A percentile compares a stretch with the other conserved stretches of the same genome.
Evolutionary conservation across 2,113 vertebrate genomes (phyloP).

Genomic region (Pholis gunnellus): DNA sequence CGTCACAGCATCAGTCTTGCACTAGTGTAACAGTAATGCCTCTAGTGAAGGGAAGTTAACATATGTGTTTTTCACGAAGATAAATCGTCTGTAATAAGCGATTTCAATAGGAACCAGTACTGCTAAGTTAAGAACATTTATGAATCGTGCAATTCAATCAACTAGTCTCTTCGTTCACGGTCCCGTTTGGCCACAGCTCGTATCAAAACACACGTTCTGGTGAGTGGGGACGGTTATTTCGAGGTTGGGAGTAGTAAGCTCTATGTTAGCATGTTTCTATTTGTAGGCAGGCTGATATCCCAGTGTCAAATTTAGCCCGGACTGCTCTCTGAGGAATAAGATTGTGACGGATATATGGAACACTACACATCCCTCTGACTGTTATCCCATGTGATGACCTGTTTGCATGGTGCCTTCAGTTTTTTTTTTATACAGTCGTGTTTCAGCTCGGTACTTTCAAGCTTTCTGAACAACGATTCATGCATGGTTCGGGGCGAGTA

Average conservation of each 20-base stretch:
- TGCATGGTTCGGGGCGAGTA: background rate
- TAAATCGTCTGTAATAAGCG: background rate
- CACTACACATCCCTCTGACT: background rate
- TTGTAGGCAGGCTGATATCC: slow-evolving; percentile 36
- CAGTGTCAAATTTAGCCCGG: slow-evolving; percentile 45
- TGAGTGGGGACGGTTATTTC: slow-evolving; percentile 23
- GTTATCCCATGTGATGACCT: slow-evolving; percentile 1
- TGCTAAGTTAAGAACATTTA: background rate
- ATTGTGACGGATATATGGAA: slow-evolving; percentile 20
- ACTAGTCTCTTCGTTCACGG: background rate
- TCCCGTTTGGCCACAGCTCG: background rate
- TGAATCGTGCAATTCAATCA: background rate
- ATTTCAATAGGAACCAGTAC: background rate
- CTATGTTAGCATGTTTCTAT: slow-evolving; percentile 53
- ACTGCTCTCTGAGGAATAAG: slow-evolving; percentile 25
- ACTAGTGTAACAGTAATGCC: background rate
- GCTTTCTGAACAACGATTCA: background rate
- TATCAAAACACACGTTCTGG: slow-evolving; percentile 2
- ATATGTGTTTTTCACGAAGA: background rate
- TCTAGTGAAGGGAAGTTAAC: slow-evolving; percentile 1
- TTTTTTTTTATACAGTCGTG: slow-evolving; percentile 7
- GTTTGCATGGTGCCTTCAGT: background rate
- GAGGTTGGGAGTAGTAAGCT: slow-evolving; percentile 39
- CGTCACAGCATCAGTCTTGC: slow-evolving; percentile 10
- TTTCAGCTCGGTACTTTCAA: slow-evolving; percentile 8